Evolutionary conservation across 92 coral and sea anemone genomes (phyloP), one percentile per base, ranked within the genome.

Genomic region (Paragorgia papillata): DNA sequence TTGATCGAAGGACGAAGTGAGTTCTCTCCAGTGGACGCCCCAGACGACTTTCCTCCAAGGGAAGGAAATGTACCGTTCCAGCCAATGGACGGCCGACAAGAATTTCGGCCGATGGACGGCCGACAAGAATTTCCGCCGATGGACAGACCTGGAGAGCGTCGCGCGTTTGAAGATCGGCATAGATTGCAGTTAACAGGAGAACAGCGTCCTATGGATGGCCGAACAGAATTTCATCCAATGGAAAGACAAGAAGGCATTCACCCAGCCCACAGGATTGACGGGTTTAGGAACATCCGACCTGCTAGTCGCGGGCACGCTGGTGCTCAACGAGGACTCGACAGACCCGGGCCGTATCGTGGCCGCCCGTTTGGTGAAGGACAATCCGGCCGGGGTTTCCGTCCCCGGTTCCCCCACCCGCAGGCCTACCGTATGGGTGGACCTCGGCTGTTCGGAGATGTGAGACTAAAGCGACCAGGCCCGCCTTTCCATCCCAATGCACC

Each of bases 391-490:
- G 58, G 41, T 18, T 71, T 71, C 43, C 46, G 64, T 50, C 48
- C 63, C 9, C 78, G 78, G 31, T 24, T 50, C 26, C 31, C 37
- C 35, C 57, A 55, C 20, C 75, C 75, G 3, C 75, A 29, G 9
- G 39, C 33, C 13, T 50, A 44, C n/a, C 58, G 28, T 24, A 34
- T 29, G 9, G 41, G 58, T 0, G 58, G 59, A 17, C 64, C 78
- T 1, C 78, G 51, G 5, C 28, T 28, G 60, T 56, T 17, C 7
- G 60, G 60, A 20, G 66, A 56, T 8, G 33, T 58, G 10, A 63
- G 65, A 29, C 44, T 71, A 7, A 71, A 71, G 30, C 78, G 78
- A 2, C 27, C 65, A 20, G 78, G 78, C 19, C 78, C 78, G 12
- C 78, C 64, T 0, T 71, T 71, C 13, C 27, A 55, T 32, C 30